Evolutionary conservation across 1,140 invertebrate genomes (phyloP).

Genomic region (Whitmania pigra): DNA sequence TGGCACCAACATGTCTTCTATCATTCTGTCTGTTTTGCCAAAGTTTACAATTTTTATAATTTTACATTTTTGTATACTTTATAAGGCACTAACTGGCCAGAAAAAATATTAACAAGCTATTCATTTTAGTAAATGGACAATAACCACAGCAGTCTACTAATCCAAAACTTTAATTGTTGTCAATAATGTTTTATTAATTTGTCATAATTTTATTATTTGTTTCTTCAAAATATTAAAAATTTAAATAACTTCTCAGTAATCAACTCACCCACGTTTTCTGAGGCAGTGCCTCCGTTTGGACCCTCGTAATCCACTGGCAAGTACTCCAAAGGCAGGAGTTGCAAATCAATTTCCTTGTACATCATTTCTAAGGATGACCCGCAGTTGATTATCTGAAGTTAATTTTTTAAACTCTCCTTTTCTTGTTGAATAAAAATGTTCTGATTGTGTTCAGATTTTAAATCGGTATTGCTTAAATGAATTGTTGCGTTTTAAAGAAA

Average conservation of each 20-base stretch:
- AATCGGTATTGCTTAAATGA: background rate
- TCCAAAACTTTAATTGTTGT: background rate
- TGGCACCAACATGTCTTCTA: conserved; percentile 7
- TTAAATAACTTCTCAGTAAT: background rate
- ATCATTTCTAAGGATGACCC: conserved; percentile 26
- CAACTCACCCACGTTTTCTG: conserved; percentile 26
- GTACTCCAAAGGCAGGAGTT: conserved; percentile 28
- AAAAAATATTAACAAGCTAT: no score
- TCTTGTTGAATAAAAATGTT: background rate
- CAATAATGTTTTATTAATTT: background rate
- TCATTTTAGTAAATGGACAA: background rate
- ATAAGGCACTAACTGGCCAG: background rate
- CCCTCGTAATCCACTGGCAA: conserved; percentile 28
- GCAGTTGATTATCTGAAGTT: conserved; percentile 26
- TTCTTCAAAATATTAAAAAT: background rate
- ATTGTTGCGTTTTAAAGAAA: no score
- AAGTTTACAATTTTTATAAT: background rate
- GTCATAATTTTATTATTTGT: background rate
- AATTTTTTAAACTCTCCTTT: background rate
- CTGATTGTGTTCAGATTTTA: background rate
- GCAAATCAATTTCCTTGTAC: conserved; percentile 27
- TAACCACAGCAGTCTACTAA: background rate
- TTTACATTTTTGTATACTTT: background rate
- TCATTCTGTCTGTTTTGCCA: background rate
- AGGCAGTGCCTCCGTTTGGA: conserved; percentile 21